Percentiles rank a stretch among this genome's conserved stretches.
Evolutionary conservation across 2,888 invertebrate species (phyloP).

Genomic region (Zaprionus lineosus): DNA sequence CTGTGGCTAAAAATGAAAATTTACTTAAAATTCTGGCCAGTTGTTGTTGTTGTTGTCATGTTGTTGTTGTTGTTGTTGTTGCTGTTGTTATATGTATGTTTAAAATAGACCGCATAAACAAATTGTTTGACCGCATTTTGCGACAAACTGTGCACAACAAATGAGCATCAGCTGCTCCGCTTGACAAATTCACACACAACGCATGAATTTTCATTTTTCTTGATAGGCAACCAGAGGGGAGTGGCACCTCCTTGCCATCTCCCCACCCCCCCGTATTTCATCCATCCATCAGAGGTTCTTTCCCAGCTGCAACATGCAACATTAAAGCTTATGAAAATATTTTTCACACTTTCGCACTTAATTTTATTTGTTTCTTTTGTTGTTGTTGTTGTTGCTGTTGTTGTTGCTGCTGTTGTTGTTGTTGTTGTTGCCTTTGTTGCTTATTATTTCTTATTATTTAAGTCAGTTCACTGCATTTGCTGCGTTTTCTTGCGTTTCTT

Average conservation of each 20-base stretch:
- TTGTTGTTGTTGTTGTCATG: background rate
- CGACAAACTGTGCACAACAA: constrained; percentile 46
- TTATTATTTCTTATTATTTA: background rate
- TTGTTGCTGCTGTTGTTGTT: constrained; percentile 29
- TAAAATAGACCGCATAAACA: constrained; percentile 68
- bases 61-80: constrained; percentile 2
- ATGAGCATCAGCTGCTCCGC: constrained; percentile 70
- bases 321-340: constrained; percentile 70
- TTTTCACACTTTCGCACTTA: constrained; percentile 72
- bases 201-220: constrained; percentile 38
- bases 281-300: too few relatives aligned
- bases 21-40: constrained; percentile 27
- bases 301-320: constrained; percentile 18
- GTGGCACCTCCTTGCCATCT: too few relatives aligned
- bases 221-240: constrained; percentile 12
- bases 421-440: constrained; percentile 3
- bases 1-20: constrained; percentile 11
- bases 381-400: constrained; percentile 13
- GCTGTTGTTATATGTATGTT: constrained; percentile 18
- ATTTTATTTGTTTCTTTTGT: constrained; percentile 22
- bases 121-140: constrained; percentile 73
- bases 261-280: too few relatives aligned
- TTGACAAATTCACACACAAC: constrained; percentile 61
- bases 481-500: background rate
- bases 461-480: too few relatives aligned